phyloP scores from a whole-genome alignment of 2,888 invertebrate genomes.

The Laothoe populi region DNA sequence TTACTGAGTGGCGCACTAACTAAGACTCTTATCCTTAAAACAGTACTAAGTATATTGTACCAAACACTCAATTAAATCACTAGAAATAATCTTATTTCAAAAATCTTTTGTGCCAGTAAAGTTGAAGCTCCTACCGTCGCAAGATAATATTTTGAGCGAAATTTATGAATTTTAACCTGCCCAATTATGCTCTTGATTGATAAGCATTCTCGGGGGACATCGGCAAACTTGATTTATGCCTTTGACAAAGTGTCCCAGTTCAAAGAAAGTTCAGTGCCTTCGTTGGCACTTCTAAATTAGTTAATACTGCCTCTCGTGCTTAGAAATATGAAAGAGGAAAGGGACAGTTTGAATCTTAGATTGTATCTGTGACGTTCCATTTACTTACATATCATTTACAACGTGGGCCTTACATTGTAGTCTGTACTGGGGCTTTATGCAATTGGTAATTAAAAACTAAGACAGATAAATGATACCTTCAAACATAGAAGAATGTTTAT shows the following conservation, averaged over 20 bases:
- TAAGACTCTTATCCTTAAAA: too few relatives aligned
- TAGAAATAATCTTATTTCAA: constrained; percentile 10
- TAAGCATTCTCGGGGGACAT: constrained; percentile 23
- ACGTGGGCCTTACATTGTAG: too few relatives aligned
- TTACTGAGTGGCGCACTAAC: too few relatives aligned
- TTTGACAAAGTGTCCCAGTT: constrained; percentile 21
- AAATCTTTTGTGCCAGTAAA: background rate
- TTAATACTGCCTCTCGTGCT: constrained; percentile 15
- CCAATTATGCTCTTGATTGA: constrained; percentile 24
- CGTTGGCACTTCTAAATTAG: constrained; percentile 21
- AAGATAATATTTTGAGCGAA: constrained; percentile 7
- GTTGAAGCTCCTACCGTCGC: background rate
- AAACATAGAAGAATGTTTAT: too few relatives aligned
- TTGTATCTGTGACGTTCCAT: too few relatives aligned
- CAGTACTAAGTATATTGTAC: too few relatives aligned
- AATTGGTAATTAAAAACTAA: too few relatives aligned
- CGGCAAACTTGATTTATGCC: constrained; percentile 21
- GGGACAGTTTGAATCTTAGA: background rate
- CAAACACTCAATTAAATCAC: too few relatives aligned
- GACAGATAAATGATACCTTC: too few relatives aligned
- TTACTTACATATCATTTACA: too few relatives aligned
- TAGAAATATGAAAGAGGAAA: background rate
- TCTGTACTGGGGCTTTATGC: too few relatives aligned
- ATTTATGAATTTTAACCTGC: constrained; percentile 26
- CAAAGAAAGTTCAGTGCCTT: constrained; percentile 2